phyloP scores from a whole-genome alignment of 2,888 invertebrate species.

The Petrophora chlorosata region DNA sequence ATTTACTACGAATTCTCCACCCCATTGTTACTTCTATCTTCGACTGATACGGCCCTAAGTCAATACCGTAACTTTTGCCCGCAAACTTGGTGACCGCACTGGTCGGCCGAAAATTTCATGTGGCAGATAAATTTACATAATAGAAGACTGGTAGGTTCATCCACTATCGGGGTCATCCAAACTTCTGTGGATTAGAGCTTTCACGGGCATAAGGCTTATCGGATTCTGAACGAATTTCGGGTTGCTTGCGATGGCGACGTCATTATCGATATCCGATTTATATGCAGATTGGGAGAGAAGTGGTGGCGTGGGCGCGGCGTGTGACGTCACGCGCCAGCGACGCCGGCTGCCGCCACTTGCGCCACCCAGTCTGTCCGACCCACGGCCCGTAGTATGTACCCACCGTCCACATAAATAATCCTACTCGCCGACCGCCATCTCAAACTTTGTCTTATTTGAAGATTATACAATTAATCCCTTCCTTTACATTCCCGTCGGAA shows the following conservation, averaged over 20 bases:
- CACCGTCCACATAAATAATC: slow-evolving; percentile 57
- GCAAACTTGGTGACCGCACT: slow-evolving; percentile 73
- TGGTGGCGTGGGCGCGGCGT: slow-evolving; percentile 50
- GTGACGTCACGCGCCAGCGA: slow-evolving; percentile 55
- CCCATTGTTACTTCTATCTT: slow-evolving; percentile 57
- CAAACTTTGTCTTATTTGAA: slow-evolving; percentile 65
- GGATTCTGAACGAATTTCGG: slow-evolving; percentile 80
- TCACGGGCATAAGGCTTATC: slow-evolving; percentile 78
- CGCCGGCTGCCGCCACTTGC: slow-evolving; percentile 33
- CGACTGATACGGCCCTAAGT: slow-evolving; percentile 66
- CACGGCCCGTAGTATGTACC: slow-evolving; percentile 40
- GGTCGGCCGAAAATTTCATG: slow-evolving; percentile 76
- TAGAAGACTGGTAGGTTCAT: slow-evolving; percentile 79
- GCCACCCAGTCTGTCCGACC: slow-evolving; percentile 36
- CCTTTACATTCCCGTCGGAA: slow-evolving; percentile 64
- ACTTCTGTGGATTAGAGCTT: slow-evolving; percentile 80
- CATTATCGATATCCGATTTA: slow-evolving; percentile 83
- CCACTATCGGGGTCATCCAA: slow-evolving; percentile 79
- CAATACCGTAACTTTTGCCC: slow-evolving; percentile 73
- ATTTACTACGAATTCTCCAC: slow-evolving; percentile 48
- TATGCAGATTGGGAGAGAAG: slow-evolving; percentile 80
- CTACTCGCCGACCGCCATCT: slow-evolving; percentile 54
- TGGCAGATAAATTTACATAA: slow-evolving; percentile 82
- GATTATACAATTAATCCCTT: slow-evolving; percentile 69
- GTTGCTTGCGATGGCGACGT: slow-evolving; percentile 78